Percentiles rank a stretch among this genome's conserved stretches.
These are phyloP conservation scores for Cyanocitta stelleri DNA, from an alignment of 2,113 vertebrate genomes.

Conservation along the genomic window DNA sequence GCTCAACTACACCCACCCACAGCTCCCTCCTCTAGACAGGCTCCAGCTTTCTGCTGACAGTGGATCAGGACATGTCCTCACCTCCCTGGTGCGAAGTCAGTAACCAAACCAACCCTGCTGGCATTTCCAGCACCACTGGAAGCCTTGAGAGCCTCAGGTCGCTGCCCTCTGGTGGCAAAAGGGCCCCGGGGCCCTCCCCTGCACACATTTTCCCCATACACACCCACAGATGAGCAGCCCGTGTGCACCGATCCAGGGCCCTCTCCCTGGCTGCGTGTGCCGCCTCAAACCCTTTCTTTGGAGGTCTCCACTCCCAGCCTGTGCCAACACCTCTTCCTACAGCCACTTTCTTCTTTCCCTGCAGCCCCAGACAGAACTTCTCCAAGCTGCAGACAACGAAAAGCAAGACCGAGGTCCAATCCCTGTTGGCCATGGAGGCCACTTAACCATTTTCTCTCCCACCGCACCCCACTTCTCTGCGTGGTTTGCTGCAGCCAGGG, in stretches of 20 bases:
- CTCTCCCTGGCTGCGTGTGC: not conserved
- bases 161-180: not conserved
- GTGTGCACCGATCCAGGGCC: not conserved
- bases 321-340: not conserved
- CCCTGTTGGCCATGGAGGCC: not conserved
- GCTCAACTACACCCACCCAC: not conserved
- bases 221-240: accelerated
- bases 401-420: not conserved
- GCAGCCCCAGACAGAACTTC: not conserved
- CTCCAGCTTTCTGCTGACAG: not conserved
- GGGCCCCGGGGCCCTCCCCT: accelerated
- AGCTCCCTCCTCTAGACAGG: not conserved
- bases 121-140: not conserved
- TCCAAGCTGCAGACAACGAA: not conserved
- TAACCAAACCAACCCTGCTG: not conserved
- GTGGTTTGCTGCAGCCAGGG: not conserved
- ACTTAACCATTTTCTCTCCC: not conserved
- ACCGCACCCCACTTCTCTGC: not conserved
- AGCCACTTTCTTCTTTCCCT: not conserved
- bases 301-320: not conserved
- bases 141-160: not conserved
- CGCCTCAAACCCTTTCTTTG: not conserved
- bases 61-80: not conserved
- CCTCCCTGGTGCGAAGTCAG: not conserved
- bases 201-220: not conserved